Conservation (phyloP, 2,797 vertebrate genomes). For the Onychomys torridus region DNA sequence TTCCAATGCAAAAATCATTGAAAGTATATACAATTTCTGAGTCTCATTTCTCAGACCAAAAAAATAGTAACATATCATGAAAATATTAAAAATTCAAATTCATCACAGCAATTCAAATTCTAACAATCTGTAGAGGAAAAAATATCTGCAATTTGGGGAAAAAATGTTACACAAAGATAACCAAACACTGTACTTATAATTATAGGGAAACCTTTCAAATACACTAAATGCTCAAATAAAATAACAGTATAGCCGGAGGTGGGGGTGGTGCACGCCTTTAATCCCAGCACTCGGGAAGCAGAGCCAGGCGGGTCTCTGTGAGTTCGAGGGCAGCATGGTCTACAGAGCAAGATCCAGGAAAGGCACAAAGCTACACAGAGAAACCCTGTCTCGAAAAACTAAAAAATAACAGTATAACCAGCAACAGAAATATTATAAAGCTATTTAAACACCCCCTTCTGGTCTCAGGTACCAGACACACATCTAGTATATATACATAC, state of each 20-base stretch:
- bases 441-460: background rate
- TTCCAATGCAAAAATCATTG: background rate
- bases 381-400: no score
- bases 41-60: background rate
- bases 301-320: no score
- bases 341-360: no score
- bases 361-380: no score
- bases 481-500: background rate
- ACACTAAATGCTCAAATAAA: slow-evolving; percentile 13
- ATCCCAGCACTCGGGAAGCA: no score
- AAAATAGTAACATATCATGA: background rate
- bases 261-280: no score
- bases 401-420: background rate
- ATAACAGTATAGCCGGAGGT: background rate
- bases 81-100: slow-evolving; percentile 5
- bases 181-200: background rate
- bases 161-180: slow-evolving; percentile 60
- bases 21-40: background rate
- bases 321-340: no score
- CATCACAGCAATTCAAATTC: slow-evolving; percentile 26
- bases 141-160: background rate
- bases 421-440: background rate
- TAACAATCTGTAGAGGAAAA: background rate
- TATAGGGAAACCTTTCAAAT: slow-evolving; percentile 3
- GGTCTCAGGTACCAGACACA: background rate